Evolutionary conservation across 2,888 invertebrate species (phyloP), one percentile per base, ranked within the genome.

Genomic region (Melipona beecheii): DNA sequence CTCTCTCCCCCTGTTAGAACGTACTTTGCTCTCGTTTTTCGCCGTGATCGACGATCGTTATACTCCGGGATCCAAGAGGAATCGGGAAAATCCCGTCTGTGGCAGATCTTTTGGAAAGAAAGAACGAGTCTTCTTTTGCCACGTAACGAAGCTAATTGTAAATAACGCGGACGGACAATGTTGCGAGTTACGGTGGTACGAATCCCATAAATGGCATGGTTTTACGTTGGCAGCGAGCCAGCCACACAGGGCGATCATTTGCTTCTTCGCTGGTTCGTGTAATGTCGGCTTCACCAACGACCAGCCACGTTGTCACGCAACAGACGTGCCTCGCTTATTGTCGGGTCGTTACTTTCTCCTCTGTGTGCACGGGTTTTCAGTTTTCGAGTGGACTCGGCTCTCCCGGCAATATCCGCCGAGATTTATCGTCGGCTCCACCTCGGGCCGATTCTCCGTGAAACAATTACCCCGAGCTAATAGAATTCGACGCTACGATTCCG

Each of bases 171-270:
- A 90, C 91, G 91, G 92, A 93, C 93, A 93, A 92, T 92, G 93
- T 93, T 92, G 93, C 93, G 93, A 94, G 93, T 93, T 93, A 93
- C 92, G 89, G 89, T 91, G 92, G 90, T 91, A 90, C 91, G 87
- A 88, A 90, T 85, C 88, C 93, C 91, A 93, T 93, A 93, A 93
- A 94, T 90, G 93, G 91, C 88, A 85, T 84, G 91, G 92, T 93
- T 94, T 94, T 93, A 93, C 93, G 93, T 91, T 91, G 91, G 91
- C 91, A 90, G 86, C 78, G 78, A 68, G 82, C 86, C 87, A 88
- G 91, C 92, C 93, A 91, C 93, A 92, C 93, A 93, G 90, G 91
- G 90, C 90, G 92, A 91, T 88, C 87, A 75, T 89, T 75, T 86
- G 78, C 78, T 79, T 81, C 84, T 81, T 86, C 86, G 81, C 56